Base-by-base conservation (phyloP, 2,113 vertebrate genomes). In the Bombycilla garrulus region DNA sequence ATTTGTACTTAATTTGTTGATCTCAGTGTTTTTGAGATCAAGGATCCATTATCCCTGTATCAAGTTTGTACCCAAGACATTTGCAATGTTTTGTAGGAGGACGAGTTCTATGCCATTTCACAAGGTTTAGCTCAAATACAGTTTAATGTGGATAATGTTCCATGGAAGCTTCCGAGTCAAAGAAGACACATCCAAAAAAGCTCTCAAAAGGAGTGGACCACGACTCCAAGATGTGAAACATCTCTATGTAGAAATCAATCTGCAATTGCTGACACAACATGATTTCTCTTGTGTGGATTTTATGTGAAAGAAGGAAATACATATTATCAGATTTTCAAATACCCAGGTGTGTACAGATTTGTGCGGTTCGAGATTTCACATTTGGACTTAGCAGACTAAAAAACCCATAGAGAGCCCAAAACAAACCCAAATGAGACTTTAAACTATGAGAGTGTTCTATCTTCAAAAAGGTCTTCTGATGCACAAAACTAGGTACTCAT, bases 181-280 rank as follows among this genome's bases (percentile, higher is more conserved):
- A 72, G 40, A 12, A 79, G 5, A n/a, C 6, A 28, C 0, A 0
- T 11, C 15, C 57, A 70, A 10, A 62, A 15, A 78, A 78, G 2
- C 4, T 29, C 2, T 38, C 56, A 0, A 3, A 71, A 80, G 12
- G 5, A 14, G 15, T 35, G 14, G n/a, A 66, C 2, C 2, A 57
- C 9, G 33, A 91, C 8, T 2, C 7, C 20, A 31, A 80, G 20
- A 42, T 21, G 2, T 62, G 20, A 31, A 65, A 73, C 3, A 42
- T 18, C 19, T 65, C 2, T n/a, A 9, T 18, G 18, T 50, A 66
- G 11, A 78, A 64, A 79, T 66, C 13, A 65, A 66, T 47, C 9
- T 74, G 29, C 17, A 42, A 1, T 11, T 45, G 26, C 19, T 79
- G 44, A 44, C 8, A 64, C 3, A 57, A 4, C 8, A 29, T 79